A percentile compares a stretch with the other conserved stretches of the same genome.
These are phyloP conservation scores for Phalanger gymnotis DNA, from an alignment of 2,797 vertebrate genomes.

Conservation along the genomic window DNA sequence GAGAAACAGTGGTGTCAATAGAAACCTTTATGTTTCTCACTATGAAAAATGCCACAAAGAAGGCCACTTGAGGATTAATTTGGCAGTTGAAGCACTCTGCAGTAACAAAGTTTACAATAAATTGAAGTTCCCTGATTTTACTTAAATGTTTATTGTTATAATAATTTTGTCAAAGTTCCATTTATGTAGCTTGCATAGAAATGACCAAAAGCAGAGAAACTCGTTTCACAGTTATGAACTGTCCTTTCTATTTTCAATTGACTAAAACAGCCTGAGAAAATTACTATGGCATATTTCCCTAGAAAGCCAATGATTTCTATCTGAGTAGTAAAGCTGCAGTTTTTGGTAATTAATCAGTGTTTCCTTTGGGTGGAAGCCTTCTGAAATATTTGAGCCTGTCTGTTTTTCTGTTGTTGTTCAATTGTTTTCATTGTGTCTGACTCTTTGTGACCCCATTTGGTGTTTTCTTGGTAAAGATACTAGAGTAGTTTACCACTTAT, in stretches of 20 bases:
- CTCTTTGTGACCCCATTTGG: background rate
- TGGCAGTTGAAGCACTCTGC: background rate
- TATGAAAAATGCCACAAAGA: background rate
- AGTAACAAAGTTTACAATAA: background rate
- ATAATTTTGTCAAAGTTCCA: slow-evolving; percentile 31
- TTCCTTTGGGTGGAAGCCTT: slow-evolving; percentile 17
- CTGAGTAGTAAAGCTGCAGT: slow-evolving; percentile 34
- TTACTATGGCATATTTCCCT: background rate
- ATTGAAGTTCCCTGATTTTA: background rate
- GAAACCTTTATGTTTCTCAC: background rate
- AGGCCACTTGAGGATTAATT: background rate
- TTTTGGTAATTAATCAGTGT: slow-evolving; percentile 21
- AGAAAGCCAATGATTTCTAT: background rate
- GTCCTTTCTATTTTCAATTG: background rate
- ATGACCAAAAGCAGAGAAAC: background rate
- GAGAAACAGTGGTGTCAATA: fast-evolving
- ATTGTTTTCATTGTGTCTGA: background rate
- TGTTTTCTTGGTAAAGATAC: background rate
- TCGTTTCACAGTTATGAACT: background rate
- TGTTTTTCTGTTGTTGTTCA: background rate
- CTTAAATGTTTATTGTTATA: background rate
- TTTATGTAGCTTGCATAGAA: slow-evolving; percentile 44
- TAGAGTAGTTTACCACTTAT: background rate
- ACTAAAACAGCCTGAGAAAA: slow-evolving; percentile 7
- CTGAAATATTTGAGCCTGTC: slow-evolving; percentile 19